Conservation (phyloP, 2,113 vertebrate species). For the Tragelaphus strepsiceros region DNA sequence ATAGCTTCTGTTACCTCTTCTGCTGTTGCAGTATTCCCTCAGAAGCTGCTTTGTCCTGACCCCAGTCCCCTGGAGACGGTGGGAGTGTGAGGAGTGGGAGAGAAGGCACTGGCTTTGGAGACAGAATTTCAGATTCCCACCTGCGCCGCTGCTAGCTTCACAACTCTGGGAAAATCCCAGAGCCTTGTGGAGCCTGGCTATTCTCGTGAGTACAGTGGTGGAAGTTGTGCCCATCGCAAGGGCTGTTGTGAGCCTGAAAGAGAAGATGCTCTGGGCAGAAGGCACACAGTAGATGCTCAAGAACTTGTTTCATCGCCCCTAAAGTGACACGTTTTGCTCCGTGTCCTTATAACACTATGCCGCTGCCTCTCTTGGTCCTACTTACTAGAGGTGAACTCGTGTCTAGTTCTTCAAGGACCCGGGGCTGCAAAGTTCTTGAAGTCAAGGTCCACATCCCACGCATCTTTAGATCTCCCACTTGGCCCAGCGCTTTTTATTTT, state of each 20-base stretch:
- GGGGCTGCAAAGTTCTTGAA: neutral
- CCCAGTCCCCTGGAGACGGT: no score
- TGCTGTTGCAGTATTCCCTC: neutral
- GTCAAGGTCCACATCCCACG: neutral
- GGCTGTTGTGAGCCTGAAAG: neutral
- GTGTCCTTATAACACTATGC: neutral
- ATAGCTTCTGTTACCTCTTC: neutral
- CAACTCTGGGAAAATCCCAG: neutral
- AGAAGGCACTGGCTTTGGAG: neutral
- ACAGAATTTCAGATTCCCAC: neutral
- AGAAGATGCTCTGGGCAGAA: neutral
- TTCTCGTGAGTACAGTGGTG: neutral
- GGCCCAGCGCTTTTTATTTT: neutral
- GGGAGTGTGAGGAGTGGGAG: neutral
- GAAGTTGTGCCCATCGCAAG: accelerated
- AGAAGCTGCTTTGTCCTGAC: neutral
- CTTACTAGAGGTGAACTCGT: neutral
- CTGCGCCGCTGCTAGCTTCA: neutral
- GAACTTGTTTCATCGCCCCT: neutral
- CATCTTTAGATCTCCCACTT: neutral
- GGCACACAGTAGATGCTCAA: neutral
- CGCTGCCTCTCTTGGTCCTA: neutral
- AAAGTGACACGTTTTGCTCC: neutral
- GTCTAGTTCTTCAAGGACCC: neutral
- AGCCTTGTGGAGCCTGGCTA: neutral